These are phyloP conservation scores for Phenganax subtilis DNA, from an alignment of 92 coral and sea anemone genomes.

Conservation along the genomic window DNA sequence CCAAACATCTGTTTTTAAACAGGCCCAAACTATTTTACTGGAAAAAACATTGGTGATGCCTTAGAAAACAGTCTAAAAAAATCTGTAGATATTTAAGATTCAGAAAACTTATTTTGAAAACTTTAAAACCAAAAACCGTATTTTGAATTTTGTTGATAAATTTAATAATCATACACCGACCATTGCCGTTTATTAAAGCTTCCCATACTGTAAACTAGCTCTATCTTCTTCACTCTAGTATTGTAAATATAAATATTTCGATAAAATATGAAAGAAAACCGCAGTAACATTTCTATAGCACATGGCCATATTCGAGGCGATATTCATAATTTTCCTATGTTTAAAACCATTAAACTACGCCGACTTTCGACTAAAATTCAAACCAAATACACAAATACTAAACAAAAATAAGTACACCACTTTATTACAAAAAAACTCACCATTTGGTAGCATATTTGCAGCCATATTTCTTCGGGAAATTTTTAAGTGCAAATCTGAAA, in stretches of 20 bases:
- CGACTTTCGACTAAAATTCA: neutral
- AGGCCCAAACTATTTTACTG: neutral
- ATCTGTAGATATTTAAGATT: no score
- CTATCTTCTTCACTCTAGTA: no score
- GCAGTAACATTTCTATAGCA: neutral
- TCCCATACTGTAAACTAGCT: no score
- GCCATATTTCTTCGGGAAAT: no score
- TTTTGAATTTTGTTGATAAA: neutral
- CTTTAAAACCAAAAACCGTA: neutral
- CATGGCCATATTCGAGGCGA: neutral
- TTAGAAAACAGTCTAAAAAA: no score
- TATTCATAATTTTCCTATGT: no score
- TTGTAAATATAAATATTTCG: no score
- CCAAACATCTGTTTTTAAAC: neutral
- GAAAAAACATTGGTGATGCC: neutral
- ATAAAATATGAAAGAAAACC: no score
- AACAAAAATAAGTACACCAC: neutral
- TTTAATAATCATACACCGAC: neutral
- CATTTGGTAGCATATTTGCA: neutral
- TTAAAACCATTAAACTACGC: neutral
- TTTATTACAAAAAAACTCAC: neutral
- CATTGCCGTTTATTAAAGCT: neutral
- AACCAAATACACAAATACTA: neutral
- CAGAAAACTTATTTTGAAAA: neutral
- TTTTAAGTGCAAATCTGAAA: neutral